Percentiles rank a stretch among this genome's conserved stretches.
Evolutionary conservation across 2,113 vertebrate genomes (phyloP).

Genomic region (Drymodes brunneopygia): DNA sequence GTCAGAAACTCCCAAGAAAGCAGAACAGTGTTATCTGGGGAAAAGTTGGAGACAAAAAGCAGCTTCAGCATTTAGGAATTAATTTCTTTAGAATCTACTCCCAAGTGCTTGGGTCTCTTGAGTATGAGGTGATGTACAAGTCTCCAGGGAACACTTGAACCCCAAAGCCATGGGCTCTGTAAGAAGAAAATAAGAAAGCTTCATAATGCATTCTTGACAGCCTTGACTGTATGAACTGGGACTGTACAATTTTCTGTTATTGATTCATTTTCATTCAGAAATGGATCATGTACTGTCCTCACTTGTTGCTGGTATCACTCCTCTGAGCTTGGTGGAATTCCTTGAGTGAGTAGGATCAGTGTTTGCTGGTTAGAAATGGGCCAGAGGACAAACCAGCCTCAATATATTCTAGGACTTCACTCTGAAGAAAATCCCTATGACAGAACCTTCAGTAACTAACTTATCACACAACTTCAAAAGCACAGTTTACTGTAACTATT

Average conservation of each 20-base stretch:
- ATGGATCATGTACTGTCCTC: neutral
- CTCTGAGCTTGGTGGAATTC: neutral
- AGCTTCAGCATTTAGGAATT: neutral
- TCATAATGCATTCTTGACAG: neutral
- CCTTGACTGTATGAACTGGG: neutral
- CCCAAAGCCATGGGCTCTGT: neutral
- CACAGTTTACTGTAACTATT: constrained; percentile 55
- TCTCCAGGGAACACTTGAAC: neutral
- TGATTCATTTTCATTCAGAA: neutral
- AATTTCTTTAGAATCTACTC: neutral
- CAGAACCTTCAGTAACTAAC: constrained; percentile 35
- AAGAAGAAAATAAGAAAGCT: neutral
- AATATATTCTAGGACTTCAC: neutral
- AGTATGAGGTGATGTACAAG: neutral
- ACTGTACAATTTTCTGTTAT: neutral
- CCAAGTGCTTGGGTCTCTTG: neutral
- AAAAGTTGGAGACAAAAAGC: neutral
- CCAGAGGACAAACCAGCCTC: neutral
- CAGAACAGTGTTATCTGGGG: neutral
- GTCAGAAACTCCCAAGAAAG: neutral
- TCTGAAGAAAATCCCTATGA: constrained; percentile 55
- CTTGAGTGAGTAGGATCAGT: neutral
- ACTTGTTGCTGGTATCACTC: neutral
- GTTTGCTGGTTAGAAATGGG: neutral
- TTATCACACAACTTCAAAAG: constrained; percentile 6